Base-by-base conservation (phyloP, 2,113 vertebrate species). In the Erythrolamprus reginae region DNA sequence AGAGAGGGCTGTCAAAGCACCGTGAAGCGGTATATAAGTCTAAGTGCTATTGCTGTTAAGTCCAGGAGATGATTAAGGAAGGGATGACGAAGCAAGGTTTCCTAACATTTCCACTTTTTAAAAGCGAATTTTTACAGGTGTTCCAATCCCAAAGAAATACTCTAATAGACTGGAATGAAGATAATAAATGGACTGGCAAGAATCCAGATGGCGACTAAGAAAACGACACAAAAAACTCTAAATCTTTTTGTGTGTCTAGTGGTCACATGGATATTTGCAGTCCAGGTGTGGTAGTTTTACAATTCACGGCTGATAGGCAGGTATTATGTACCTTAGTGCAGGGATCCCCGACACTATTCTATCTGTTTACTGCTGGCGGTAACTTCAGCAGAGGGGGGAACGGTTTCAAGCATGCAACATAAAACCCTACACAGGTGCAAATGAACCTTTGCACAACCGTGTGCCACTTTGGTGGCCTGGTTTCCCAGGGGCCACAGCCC, bases 11-110 rank as follows among this genome's bases (percentile, higher is more conserved):
- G n/a, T n/a, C n/a, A n/a, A n/a, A n/a, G n/a, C n/a, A n/a, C n/a
- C n/a, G n/a, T n/a, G n/a, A n/a, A n/a, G 21, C 1, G 5, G 53
- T 24, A 55, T 55, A 55, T 55, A 53, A 4, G 17, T 53, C 52
- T 53, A 53, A 53, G 52, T 19, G 52, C 52, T 53, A 55, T 55
- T 55, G 19, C 53, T 55, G 2, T 8, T 96, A 94, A 92, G 61
- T 94, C 95, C 88, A 92, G 26, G 47, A 92, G 42, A 84, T 89
- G 89, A 61, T 83, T 42, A 45, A 90, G 89, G 86, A 58, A 86
- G 4, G 0, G 65, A 61, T 86, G 77, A 21, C 5, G 45, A 77
- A 45, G n/a, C n/a, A 6, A 38, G 91, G 55, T 86, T 89, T 28
- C 82, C 91, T 70, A 89, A 61, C 65, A 50, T 89, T 26, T 84